phyloP scores from a whole-genome alignment of 23 tunicate species.

The Diplosoma virens region DNA sequence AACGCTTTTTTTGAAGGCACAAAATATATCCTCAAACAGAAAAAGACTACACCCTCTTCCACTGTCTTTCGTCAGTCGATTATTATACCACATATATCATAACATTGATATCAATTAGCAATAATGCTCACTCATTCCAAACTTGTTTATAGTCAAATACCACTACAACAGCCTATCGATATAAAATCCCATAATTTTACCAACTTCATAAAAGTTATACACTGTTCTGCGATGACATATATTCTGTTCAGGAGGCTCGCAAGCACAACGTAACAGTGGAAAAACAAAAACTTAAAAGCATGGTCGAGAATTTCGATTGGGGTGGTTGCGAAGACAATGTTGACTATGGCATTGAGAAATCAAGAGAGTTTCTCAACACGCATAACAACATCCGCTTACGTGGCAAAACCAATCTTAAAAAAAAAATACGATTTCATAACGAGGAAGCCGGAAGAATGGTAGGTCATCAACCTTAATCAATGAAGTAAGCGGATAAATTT shows the following conservation, averaged over 20 bases:
- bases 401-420: slow-evolving; percentile 8
- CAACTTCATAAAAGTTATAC: neutral
- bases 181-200: too few relatives aligned
- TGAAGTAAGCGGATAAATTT: too few relatives aligned
- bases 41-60: too few relatives aligned
- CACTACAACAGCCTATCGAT: too few relatives aligned
- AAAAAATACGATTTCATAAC: slow-evolving; percentile 34
- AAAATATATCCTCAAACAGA: too few relatives aligned
- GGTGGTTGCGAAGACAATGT: slow-evolving; percentile 58
- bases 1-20: too few relatives aligned
- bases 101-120: too few relatives aligned
- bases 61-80: too few relatives aligned
- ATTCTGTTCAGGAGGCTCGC: slow-evolving; percentile 41
- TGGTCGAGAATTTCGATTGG: slow-evolving; percentile 48
- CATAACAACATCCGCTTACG: neutral
- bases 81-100: too few relatives aligned
- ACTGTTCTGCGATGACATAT: neutral
- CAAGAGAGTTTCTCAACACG: slow-evolving; percentile 33
- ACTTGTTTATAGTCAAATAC: too few relatives aligned
- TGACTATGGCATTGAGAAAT: slow-evolving; percentile 34
- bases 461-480: too few relatives aligned
- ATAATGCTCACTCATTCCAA: too few relatives aligned
- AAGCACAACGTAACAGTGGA: slow-evolving; percentile 33
- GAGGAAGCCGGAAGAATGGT: slow-evolving; percentile 54
- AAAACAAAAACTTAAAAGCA: slow-evolving; percentile 6